These are phyloP conservation scores for Cryptomyrus ogoouensis DNA, from an alignment of 2,113 vertebrate species.

Conservation along the genomic window DNA sequence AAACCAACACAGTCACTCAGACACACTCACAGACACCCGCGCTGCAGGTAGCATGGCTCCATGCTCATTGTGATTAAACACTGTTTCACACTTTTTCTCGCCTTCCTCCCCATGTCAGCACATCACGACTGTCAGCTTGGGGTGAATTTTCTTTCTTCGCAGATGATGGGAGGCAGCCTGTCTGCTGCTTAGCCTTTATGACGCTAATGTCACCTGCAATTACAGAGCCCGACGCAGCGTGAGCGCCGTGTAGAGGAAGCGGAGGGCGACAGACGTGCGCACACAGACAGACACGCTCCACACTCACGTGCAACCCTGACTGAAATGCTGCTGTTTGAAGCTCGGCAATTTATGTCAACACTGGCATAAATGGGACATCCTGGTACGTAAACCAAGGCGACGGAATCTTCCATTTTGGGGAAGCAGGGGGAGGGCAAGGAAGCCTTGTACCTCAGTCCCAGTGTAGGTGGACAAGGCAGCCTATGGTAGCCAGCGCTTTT, in stretches of 20 bases:
- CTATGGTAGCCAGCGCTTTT: slow-evolving; percentile 22
- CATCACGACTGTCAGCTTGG: slow-evolving; percentile 49
- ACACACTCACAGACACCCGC: not conserved
- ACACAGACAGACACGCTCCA: not conserved
- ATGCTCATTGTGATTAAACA: slow-evolving; percentile 39
- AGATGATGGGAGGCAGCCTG: slow-evolving; percentile 41
- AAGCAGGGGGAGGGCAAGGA: slow-evolving; percentile 36
- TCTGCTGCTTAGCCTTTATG: slow-evolving; percentile 39
- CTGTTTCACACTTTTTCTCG: not conserved
- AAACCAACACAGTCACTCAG: not conserved
- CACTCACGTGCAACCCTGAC: slow-evolving; percentile 8
- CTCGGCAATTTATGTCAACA: slow-evolving; percentile 1
- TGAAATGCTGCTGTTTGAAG: slow-evolving; percentile 29
- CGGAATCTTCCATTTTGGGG: slow-evolving; percentile 15
- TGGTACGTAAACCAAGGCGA: slow-evolving; percentile 26
- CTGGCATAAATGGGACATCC: slow-evolving; percentile 31
- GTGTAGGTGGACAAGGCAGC: not conserved
- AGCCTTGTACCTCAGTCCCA: slow-evolving; percentile 12
- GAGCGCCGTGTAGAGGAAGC: not conserved
- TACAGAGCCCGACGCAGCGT: slow-evolving; percentile 17
- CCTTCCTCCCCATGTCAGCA: slow-evolving; percentile 25
- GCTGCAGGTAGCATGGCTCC: not conserved
- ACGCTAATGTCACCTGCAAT: slow-evolving; percentile 44
- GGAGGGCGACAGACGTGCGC: not conserved
- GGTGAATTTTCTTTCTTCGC: slow-evolving; percentile 32